Conservation (phyloP, 2,797 vertebrate genomes). For the Novumbra hubbsi region DNA sequence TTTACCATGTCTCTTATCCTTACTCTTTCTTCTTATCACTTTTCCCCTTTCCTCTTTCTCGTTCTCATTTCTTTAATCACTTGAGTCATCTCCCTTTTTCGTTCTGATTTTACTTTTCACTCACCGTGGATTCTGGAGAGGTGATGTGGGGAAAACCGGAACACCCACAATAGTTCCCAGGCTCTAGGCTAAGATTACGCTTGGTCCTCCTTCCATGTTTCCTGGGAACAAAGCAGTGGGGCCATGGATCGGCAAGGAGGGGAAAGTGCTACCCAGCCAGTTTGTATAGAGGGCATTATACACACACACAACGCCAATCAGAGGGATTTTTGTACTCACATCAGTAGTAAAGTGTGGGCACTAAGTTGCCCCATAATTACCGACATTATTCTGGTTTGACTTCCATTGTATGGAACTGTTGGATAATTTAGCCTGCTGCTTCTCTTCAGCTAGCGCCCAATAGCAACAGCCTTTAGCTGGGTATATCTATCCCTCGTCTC, state of each 20-base stretch:
- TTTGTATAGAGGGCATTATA: neutral
- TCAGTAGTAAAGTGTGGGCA: neutral
- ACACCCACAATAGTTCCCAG: neutral
- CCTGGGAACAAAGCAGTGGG: neutral
- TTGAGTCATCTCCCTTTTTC: neutral
- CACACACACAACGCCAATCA: neutral
- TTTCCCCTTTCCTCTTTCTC: too few species aligned
- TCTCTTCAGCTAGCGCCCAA: neutral
- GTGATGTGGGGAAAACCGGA: neutral
- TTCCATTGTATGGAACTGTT: neutral
- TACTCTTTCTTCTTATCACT: neutral
- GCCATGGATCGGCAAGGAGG: neutral
- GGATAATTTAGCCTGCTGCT: neutral
- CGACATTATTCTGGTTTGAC: neutral
- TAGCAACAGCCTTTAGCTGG: neutral
- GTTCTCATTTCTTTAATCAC: neutral
- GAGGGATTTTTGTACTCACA: neutral
- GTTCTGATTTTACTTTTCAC: neutral
- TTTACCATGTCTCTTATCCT: neutral
- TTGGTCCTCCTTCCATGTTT: neutral
- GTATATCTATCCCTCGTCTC: neutral
- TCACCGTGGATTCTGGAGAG: too few species aligned
- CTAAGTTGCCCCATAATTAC: neutral
- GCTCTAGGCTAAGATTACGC: neutral
- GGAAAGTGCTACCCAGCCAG: neutral